A percentile compares a stretch with the other conserved stretches of the same genome.
Evolutionary conservation across 2,888 invertebrate species (phyloP).

Genomic region (Eupithecia abbreviata): DNA sequence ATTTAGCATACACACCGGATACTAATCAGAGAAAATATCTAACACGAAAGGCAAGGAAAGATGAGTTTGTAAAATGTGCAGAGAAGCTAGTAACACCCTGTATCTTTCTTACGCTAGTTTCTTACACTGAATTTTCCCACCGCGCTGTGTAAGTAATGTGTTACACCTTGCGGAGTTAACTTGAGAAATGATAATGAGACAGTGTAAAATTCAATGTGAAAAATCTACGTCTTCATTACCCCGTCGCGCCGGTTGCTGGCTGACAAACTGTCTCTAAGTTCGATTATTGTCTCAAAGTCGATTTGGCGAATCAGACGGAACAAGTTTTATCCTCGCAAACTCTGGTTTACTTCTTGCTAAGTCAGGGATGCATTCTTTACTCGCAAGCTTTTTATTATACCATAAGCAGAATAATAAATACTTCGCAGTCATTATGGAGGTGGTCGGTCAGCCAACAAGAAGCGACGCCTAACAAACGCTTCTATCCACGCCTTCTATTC

Average conservation of each 20-base stretch:
- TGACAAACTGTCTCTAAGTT: constrained; percentile 29
- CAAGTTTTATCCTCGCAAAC: not conserved
- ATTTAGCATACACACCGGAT: not conserved
- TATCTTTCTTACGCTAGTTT: constrained; percentile 61
- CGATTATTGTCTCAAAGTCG: constrained; percentile 20
- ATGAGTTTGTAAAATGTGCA: constrained; percentile 33
- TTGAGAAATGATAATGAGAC: not conserved
- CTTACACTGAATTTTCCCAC: constrained; percentile 47
- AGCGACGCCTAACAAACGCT: constrained; percentile 48
- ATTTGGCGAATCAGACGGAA: not conserved
- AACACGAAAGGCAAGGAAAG: constrained; percentile 7
- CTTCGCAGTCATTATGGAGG: not conserved
- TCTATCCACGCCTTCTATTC: constrained; percentile 51
- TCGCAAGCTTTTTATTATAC: not conserved
- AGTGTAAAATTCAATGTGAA: constrained; percentile 45
- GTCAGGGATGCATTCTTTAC: not conserved
- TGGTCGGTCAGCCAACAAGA: constrained; percentile 45
- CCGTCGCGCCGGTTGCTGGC: constrained; percentile 41
- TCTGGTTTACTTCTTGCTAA: not conserved
- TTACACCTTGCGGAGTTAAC: not conserved
- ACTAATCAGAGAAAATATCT: constrained; percentile 10
- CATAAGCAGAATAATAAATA: not conserved
- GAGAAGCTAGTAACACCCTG: constrained; percentile 75
- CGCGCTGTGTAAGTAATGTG: not conserved
- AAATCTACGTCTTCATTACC: constrained; percentile 43